Evolutionary conservation across 2,797 vertebrate genomes (phyloP).

Genomic region (Craterocephalus amniculus): DNA sequence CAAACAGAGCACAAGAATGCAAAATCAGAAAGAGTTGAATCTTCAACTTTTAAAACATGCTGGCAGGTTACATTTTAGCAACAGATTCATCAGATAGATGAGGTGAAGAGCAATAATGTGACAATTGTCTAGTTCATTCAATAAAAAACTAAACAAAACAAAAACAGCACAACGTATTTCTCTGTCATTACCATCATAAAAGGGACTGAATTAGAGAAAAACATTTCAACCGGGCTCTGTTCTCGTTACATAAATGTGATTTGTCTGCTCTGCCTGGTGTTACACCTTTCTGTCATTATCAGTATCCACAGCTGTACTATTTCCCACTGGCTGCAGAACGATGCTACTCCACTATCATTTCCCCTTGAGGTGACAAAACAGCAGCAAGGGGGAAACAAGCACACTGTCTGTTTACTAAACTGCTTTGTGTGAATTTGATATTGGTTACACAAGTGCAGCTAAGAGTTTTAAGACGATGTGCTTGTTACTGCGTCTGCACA

Average conservation of each 20-base stretch:
- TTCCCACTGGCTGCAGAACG: slow-evolving; percentile 46
- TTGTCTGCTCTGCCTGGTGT: slow-evolving; percentile 32
- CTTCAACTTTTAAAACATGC: background rate
- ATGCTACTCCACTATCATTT: slow-evolving; percentile 41
- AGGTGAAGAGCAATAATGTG: background rate
- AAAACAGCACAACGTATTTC: slow-evolving; percentile 5
- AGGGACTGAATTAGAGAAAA: slow-evolving; percentile 1
- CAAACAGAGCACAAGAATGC: background rate
- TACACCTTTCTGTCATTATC: slow-evolving; percentile 45
- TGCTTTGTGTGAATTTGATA: slow-evolving; percentile 34
- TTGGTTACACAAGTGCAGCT: slow-evolving; percentile 33
- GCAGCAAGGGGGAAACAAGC: slow-evolving; percentile 26
- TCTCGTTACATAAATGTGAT: slow-evolving; percentile 36
- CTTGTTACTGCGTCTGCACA: slow-evolving; percentile 14
- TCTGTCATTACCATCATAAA: background rate
- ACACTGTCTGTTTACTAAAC: slow-evolving; percentile 58
- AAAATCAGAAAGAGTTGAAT: no score
- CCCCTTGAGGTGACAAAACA: slow-evolving; percentile 49
- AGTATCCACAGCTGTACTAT: slow-evolving; percentile 33
- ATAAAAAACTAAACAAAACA: background rate
- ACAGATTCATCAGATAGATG: background rate
- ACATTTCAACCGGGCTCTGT: slow-evolving; percentile 40
- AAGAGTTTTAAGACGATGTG: slow-evolving; percentile 34
- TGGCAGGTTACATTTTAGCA: background rate
- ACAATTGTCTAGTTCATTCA: slow-evolving; percentile 5